A percentile compares a stretch with the other conserved stretches of the same genome.
Conservation (phyloP, 2,113 vertebrate genomes). For the Fulmarus glacialis region DNA sequence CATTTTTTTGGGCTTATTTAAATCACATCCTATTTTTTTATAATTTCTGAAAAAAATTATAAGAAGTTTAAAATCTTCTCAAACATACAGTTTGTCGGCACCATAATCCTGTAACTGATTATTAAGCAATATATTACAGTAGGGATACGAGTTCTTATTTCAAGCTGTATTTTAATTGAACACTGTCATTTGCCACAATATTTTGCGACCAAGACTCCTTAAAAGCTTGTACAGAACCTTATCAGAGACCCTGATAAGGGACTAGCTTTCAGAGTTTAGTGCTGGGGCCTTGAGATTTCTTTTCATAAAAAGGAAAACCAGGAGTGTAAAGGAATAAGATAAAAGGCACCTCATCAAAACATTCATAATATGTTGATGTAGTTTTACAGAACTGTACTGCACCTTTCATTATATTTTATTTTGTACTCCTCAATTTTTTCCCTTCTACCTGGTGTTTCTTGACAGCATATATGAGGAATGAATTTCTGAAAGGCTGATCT, state of each 20-base stretch:
- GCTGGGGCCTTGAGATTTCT: not conserved
- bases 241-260: not conserved
- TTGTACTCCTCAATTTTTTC: not conserved
- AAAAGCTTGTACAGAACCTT: not conserved
- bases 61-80: not conserved
- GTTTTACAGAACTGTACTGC: not conserved
- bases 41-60: not conserved
- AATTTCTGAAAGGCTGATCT: constrained; percentile 4
- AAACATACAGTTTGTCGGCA: not conserved
- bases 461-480: not conserved
- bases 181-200: not conserved
- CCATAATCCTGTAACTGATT: not conserved
- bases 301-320: not conserved
- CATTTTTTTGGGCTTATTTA: not conserved
- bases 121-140: not conserved
- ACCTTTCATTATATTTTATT: constrained; percentile 16
- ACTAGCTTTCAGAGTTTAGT: not conserved
- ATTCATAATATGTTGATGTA: not conserved
- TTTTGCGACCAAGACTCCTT: not conserved
- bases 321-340: not conserved
- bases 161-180: not conserved
- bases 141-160: not conserved
- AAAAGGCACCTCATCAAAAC: constrained; percentile 5
- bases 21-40: not conserved
- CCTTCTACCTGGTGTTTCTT: not conserved